Percentiles rank a stretch among this genome's conserved stretches.
phyloP scores from a whole-genome alignment of 2,113 vertebrate species.

The Aix galericulata region DNA sequence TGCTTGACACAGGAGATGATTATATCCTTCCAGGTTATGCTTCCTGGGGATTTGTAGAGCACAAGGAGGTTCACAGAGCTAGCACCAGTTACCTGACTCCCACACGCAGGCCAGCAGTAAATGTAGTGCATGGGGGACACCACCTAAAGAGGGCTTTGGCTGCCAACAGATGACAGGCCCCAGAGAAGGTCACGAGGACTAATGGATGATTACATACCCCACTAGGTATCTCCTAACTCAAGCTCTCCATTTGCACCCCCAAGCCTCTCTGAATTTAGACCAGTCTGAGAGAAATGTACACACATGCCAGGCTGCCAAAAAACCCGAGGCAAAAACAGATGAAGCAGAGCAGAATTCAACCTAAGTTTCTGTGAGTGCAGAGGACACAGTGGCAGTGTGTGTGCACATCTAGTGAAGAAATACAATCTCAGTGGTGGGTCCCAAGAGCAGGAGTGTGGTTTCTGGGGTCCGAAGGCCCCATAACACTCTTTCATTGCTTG shows the following conservation, averaged over 20 bases:
- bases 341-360: background rate
- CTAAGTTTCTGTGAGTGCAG: background rate
- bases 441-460: background rate
- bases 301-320: rapidly evolving
- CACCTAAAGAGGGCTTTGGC: rapidly evolving
- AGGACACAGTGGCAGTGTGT: rapidly evolving
- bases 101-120: background rate
- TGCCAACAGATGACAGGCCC: background rate
- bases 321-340: background rate
- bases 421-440: rapidly evolving
- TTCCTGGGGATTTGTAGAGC: background rate
- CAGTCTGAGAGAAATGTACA: background rate
- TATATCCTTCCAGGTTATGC: background rate
- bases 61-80: rapidly evolving
- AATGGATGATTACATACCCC: rapidly evolving
- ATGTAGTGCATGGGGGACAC: too few relatives aligned
- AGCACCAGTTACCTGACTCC: background rate
- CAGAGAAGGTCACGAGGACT: background rate
- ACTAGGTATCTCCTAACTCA: rapidly evolving
- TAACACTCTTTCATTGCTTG: background rate
- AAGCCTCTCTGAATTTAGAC: background rate
- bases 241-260: background rate
- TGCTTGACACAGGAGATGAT: background rate
- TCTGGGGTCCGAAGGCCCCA: background rate
- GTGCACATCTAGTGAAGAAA: background rate